phyloP scores from a whole-genome alignment of 1,140 invertebrate species.

The Bombyx mori region ASM3026992v2 NC_085116.1:12602001-12602500 shows the following conservation, averaged over 20 bases:
- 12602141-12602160: too few species aligned
- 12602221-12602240: not conserved
- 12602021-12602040: too few species aligned
- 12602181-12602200: not conserved
- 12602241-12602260: not conserved
- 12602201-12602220: not conserved
- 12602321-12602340: slow-evolving; percentile 21
- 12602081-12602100: too few species aligned
- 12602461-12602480: too few species aligned
- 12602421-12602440: slow-evolving; percentile 20
- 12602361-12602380: slow-evolving; percentile 60
- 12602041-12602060: too few species aligned
- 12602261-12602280: too few species aligned
- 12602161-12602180: too few species aligned
- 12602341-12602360: slow-evolving; percentile 40
- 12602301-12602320: slow-evolving; percentile 22
- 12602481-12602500: too few species aligned
- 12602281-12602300: slow-evolving; percentile 17
- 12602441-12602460: not conserved
- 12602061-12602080: too few species aligned
- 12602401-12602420: slow-evolving; percentile 57
- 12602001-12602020: too few species aligned
- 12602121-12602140: too few species aligned
- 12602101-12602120: too few species aligned
- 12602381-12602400: slow-evolving; percentile 47